phyloP scores from a whole-genome alignment of 2,113 vertebrate genomes.

The Nematolebias whitei region DNA sequence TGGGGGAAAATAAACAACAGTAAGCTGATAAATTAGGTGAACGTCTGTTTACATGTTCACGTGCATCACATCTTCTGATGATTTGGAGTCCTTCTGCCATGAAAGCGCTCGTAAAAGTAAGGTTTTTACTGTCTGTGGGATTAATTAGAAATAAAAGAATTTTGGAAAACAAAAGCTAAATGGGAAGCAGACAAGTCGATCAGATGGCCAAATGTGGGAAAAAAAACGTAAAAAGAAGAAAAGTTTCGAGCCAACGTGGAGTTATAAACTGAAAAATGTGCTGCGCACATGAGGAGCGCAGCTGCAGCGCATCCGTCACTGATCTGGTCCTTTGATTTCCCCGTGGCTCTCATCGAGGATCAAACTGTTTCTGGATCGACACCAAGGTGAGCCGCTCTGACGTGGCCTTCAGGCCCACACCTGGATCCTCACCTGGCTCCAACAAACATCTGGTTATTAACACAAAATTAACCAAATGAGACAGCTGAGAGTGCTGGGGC shows the following conservation, averaged over 20 bases:
- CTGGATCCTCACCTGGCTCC: neutral
- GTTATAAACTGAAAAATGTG: slow-evolving; percentile 68
- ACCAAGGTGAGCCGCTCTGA: slow-evolving; percentile 32
- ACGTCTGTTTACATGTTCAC: no score
- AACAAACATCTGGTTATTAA: neutral
- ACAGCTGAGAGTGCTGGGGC: neutral
- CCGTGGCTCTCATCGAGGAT: slow-evolving; percentile 45
- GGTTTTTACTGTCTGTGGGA: slow-evolving; percentile 3
- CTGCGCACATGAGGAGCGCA: slow-evolving; percentile 68
- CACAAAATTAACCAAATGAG: neutral
- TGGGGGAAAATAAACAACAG: no score
- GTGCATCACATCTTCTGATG: no score
- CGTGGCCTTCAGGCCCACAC: slow-evolving; percentile 13
- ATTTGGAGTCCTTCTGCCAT: no score
- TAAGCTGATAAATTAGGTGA: no score
- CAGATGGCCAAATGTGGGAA: slow-evolving; percentile 20
- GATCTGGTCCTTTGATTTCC: slow-evolving; percentile 64
- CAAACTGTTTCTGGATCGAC: slow-evolving; percentile 42
- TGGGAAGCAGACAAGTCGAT: slow-evolving; percentile 48
- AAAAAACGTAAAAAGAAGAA: slow-evolving; percentile 17
- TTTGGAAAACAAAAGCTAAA: slow-evolving; percentile 52
- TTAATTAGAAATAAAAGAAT: slow-evolving; percentile 19
- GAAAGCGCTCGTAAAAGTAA: neutral
- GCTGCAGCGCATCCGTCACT: slow-evolving; percentile 59
- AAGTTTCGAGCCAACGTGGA: slow-evolving; percentile 43